Base-by-base conservation (phyloP, 2,797 vertebrate genomes). In the Falco cherrug region DNA sequence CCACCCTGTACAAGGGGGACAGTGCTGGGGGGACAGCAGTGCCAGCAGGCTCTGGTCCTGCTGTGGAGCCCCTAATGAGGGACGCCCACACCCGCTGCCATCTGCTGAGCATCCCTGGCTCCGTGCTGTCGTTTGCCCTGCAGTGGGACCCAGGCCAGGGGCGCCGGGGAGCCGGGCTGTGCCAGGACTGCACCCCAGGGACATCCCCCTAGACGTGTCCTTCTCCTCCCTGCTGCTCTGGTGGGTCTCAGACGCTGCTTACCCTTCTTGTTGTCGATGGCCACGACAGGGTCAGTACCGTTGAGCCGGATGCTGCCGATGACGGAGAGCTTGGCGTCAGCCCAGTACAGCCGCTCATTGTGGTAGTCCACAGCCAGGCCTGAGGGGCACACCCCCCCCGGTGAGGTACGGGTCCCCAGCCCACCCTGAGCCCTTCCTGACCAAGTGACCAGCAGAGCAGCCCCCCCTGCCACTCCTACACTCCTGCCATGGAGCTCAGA, bases 321-420 rank as follows among this genome's bases (percentile, higher is more conserved):
- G 94, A 99, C 96, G 0, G 99, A 99, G 37, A 99, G 99, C 79
- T 99, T 99, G 86, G 99, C 99, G 0, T 99, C 99, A 0, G 99
- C 99, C 99, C 99, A 99, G 97, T 99, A 99, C 15, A 99, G 98
- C 39, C 99, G 98, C 95, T 99, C 99, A 1, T 99, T 99, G 97
- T 99, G 99, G 95, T 99, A 99, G 96, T 99, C 99, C 96, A 99
- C 99, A 0, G 99, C 99, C 93, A 99, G 98, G 79, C 99, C 99
- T 99, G 87, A 33, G 26, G 17, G 50, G 5, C 51, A 96, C 16
- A 24, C 22, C 6, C 9, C 19, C 51, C 5, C 1, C 1, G 0
- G 22, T 95, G 57, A 96, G 37, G 21, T 19, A 51, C 5, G 2
- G 43, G 26, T 37, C 47, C 48, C 16, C 25, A 39, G 16, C 14